A percentile compares a stretch with the other conserved stretches of the same genome.
Conservation (phyloP, 2,797 vertebrate species). For the Heteromormyrus szaboi region DNA sequence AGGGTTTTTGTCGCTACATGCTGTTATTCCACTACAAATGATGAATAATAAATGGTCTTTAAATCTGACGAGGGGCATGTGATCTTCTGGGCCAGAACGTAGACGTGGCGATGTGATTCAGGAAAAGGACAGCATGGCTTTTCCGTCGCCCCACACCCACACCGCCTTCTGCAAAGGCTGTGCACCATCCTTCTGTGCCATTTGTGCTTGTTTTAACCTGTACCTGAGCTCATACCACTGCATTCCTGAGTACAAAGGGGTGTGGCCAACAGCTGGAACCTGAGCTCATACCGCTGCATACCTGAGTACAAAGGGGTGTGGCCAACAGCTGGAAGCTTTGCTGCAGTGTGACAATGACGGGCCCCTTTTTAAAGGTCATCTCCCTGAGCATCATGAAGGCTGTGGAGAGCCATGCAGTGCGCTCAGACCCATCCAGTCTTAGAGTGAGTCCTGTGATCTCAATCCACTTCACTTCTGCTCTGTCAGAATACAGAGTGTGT, state of each 20-base stretch:
- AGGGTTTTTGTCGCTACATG: background rate
- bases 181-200: background rate
- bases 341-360: background rate
- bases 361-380: background rate
- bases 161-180: background rate
- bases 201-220: background rate
- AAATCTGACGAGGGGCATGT: background rate
- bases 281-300: background rate
- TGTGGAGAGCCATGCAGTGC: background rate
- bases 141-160: background rate
- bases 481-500: background rate
- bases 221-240: background rate
- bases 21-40: background rate
- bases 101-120: background rate
- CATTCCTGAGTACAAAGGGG: background rate
- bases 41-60: slow-evolving; percentile 13
- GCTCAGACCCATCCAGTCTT: background rate
- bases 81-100: background rate
- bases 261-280: background rate
- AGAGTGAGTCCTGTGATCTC: background rate
- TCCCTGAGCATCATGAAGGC: background rate
- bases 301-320: background rate
- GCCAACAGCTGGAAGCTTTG: background rate
- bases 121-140: background rate
- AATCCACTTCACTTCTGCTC: background rate